Evolutionary conservation across 2,888 invertebrate genomes (phyloP).

Genomic region (Parnassius orleans): DNA sequence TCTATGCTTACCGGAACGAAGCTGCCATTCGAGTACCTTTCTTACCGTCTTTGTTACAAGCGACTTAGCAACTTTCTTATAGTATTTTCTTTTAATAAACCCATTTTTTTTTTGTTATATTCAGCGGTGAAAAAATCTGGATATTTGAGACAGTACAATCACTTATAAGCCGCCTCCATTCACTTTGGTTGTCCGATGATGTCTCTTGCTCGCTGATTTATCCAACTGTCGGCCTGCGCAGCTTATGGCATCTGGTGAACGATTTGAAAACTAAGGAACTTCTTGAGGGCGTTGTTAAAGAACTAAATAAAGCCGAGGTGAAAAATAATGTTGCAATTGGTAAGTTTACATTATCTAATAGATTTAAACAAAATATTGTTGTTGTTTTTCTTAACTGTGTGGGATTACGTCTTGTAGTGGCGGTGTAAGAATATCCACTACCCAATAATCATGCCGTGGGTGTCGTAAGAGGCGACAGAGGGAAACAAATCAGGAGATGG

Average conservation of each 20-base stretch:
- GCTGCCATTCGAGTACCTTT: too few relatives aligned
- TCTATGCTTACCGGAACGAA: too few relatives aligned
- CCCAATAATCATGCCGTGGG: too few relatives aligned
- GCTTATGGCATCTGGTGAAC: conserved; percentile 34
- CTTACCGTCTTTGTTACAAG: too few relatives aligned
- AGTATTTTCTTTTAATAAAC: too few relatives aligned
- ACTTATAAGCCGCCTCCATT: conserved; percentile 36
- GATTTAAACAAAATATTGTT: too few relatives aligned
- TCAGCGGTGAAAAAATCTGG: conserved; percentile 69
- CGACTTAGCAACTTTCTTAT: too few relatives aligned
- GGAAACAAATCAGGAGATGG: too few relatives aligned
- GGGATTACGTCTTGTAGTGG: too few relatives aligned
- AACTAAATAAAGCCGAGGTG: conserved; percentile 29
- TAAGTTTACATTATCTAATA: conserved; percentile 31
- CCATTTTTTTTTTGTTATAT: conserved; percentile 1
- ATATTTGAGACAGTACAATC: conserved; percentile 53
- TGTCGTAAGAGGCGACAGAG: too few relatives aligned
- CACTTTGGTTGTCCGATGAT: conserved; percentile 43
- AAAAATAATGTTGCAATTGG: conserved; percentile 38
- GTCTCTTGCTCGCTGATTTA: conserved; percentile 42
- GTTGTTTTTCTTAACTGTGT: too few relatives aligned
- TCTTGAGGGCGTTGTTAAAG: conserved; percentile 33
- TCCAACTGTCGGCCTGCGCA: conserved; percentile 43
- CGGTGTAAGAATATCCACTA: too few relatives aligned
- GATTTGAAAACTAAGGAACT: conserved; percentile 31